phyloP scores from a whole-genome alignment of 1,140 invertebrate genomes.

The Drosophila aff. region DNA sequence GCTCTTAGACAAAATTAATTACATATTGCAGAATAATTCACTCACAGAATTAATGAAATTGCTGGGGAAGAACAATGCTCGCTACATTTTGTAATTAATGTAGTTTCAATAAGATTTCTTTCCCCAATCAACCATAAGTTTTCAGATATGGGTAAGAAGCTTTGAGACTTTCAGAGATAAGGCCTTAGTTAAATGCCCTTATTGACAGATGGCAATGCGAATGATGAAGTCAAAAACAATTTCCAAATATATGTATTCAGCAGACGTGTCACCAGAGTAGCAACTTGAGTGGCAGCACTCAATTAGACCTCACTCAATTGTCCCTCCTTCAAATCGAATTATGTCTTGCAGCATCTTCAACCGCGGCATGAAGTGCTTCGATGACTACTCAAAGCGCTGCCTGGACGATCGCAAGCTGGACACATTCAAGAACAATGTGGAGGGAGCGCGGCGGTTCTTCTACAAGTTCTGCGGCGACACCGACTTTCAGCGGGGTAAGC shows the following conservation, averaged over 20 bases:
- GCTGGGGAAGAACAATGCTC: neutral
- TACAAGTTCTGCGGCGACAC: slow-evolving; percentile 75
- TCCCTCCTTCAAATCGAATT: slow-evolving; percentile 35
- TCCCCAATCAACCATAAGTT: neutral
- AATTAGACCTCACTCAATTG: slow-evolving; percentile 31
- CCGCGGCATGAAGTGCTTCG: slow-evolving; percentile 80
- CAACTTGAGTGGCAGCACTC: slow-evolving; percentile 20
- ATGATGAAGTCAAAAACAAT: neutral
- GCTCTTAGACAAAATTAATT: neutral
- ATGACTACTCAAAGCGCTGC: slow-evolving; percentile 73
- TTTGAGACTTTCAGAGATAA: too few relatives aligned
- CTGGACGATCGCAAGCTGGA: slow-evolving; percentile 64
- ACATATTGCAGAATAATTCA: neutral
- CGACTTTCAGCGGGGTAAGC: slow-evolving; percentile 76
- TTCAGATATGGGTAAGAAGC: neutral
- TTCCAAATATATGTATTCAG: slow-evolving; percentile 2
- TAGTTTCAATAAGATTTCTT: neutral
- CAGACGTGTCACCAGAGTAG: neutral
- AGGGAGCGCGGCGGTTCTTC: slow-evolving; percentile 76
- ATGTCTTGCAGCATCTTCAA: slow-evolving; percentile 74
- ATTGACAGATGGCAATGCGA: neutral
- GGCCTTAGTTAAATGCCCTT: neutral
- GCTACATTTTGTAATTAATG: neutral
- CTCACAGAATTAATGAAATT: too few relatives aligned
- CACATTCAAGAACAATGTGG: slow-evolving; percentile 75